These are phyloP conservation scores for Phytoseiulus persimilis DNA, from an alignment of 2,888 invertebrate genomes.

Conservation along the genomic window DNA sequence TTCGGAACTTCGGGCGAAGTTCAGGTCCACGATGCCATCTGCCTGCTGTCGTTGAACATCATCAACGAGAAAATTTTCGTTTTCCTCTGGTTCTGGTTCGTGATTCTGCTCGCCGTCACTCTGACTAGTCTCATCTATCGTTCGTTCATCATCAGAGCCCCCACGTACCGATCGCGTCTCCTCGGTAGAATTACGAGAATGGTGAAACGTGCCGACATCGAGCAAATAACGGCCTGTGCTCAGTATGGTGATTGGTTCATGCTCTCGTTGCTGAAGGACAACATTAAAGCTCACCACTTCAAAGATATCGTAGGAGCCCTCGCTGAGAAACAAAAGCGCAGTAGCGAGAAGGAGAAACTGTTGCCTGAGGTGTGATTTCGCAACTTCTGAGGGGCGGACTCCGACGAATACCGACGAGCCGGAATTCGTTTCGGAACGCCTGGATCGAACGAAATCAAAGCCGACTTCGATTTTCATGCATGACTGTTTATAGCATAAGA, in stretches of 20 bases:
- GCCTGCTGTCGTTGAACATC: conserved; percentile 46
- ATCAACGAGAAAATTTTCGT: conserved; percentile 66
- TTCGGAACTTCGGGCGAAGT: conserved; percentile 46
- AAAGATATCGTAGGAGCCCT: not conserved
- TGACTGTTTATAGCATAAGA: not conserved
- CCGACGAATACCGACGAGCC: too few species aligned
- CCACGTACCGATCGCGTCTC: conserved; percentile 65
- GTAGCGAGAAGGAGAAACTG: not conserved
- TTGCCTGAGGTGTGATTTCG: not conserved
- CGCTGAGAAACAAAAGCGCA: not conserved
- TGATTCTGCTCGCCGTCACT: conserved; percentile 60
- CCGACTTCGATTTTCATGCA: not conserved
- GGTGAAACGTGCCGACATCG: conserved; percentile 66
- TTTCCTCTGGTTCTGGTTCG: conserved; percentile 88
- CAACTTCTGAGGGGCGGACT: not conserved
- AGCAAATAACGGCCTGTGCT: conserved; percentile 62
- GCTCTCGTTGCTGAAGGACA: conserved; percentile 29
- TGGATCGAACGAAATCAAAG: too few species aligned
- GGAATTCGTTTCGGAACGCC: too few species aligned
- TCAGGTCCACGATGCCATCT: conserved; percentile 46
- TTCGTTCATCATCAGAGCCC: conserved; percentile 65
- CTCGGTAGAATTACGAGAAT: conserved; percentile 75
- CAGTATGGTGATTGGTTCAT: conserved; percentile 22
- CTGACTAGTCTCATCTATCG: conserved; percentile 59
- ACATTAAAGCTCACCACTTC: conserved; percentile 33